phyloP scores from a whole-genome alignment of 2,888 invertebrate species.

The Mystacides longicornis region DNA sequence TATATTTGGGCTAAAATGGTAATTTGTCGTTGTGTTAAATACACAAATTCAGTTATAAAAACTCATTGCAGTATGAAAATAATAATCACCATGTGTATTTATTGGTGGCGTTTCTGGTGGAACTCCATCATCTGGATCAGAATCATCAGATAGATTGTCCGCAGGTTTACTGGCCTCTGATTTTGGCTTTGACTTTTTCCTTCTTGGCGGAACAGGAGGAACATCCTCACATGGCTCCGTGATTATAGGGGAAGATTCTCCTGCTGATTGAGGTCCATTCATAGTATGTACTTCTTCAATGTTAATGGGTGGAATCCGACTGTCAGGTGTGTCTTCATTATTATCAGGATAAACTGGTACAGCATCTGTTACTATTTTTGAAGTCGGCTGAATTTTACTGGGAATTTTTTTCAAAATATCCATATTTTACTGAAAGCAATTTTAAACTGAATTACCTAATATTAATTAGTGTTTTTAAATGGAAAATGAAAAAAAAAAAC shows the following conservation, averaged over 20 bases:
- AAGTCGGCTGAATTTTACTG: slow-evolving; percentile 3
- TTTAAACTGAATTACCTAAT: too few relatives aligned
- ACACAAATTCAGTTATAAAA: too few relatives aligned
- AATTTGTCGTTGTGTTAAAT: too few relatives aligned
- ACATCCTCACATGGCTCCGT: slow-evolving; percentile 9
- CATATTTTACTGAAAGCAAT: slow-evolving; percentile 3
- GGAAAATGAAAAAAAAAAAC: too few relatives aligned
- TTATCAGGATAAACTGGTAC: slow-evolving; percentile 27
- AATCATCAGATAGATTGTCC: neutral
- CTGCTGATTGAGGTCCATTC: neutral
- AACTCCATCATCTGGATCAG: neutral
- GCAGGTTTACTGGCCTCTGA: neutral
- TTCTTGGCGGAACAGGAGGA: slow-evolving; percentile 16
- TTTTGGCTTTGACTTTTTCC: slow-evolving; percentile 17
- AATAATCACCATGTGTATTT: slow-evolving; percentile 15
- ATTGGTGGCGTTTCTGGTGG: slow-evolving; percentile 11
- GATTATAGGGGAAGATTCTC: slow-evolving; percentile 3
- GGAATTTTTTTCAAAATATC: slow-evolving; percentile 17
- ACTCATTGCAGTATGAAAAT: too few relatives aligned
- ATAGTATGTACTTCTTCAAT: slow-evolving; percentile 11
- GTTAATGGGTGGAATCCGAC: slow-evolving; percentile 4
- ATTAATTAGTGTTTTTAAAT: too few relatives aligned
- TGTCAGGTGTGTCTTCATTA: neutral
- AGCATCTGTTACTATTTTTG: slow-evolving; percentile 28
- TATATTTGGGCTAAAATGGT: too few relatives aligned